Percentiles rank a stretch among this genome's conserved stretches.
phyloP scores from a whole-genome alignment of 2,113 vertebrate species.

The Seriola aureovittata region DNA sequence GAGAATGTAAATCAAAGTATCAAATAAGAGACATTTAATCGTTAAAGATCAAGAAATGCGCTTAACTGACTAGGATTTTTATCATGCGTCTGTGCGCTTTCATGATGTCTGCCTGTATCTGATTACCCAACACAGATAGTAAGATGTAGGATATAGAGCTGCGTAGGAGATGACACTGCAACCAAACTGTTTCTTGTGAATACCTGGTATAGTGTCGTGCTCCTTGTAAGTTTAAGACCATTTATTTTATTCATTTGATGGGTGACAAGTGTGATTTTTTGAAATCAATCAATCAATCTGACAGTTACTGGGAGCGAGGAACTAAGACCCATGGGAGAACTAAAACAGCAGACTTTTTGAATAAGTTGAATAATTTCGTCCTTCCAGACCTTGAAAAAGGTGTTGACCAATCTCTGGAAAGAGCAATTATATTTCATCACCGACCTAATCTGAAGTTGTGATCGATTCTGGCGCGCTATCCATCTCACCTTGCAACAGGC shows the following conservation, averaged over 20 bases:
- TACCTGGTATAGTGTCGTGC: too few species aligned
- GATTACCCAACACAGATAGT: neutral
- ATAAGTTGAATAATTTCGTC: too few species aligned
- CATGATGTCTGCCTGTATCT: conserved; percentile 3
- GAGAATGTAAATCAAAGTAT: neutral
- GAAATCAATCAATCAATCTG: too few species aligned
- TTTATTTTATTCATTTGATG: too few species aligned
- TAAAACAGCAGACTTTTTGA: too few species aligned
- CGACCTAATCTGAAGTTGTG: neutral
- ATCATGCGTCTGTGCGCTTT: neutral
- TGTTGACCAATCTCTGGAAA: neutral
- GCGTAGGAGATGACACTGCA: neutral
- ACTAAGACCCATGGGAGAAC: too few species aligned
- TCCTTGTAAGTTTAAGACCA: too few species aligned
- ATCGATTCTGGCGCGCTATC: neutral
- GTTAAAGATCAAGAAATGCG: neutral
- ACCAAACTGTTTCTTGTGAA: neutral
- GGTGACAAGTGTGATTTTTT: too few species aligned
- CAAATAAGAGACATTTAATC: neutral
- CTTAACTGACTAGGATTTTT: neutral
- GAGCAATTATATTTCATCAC: neutral
- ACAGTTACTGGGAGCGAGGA: too few species aligned
- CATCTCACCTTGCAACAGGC: conserved; percentile 93
- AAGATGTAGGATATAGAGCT: neutral
- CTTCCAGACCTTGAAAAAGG: neutral